Conservation (phyloP, 2,797 vertebrate species). For the Phataginus tetradactyla region DNA sequence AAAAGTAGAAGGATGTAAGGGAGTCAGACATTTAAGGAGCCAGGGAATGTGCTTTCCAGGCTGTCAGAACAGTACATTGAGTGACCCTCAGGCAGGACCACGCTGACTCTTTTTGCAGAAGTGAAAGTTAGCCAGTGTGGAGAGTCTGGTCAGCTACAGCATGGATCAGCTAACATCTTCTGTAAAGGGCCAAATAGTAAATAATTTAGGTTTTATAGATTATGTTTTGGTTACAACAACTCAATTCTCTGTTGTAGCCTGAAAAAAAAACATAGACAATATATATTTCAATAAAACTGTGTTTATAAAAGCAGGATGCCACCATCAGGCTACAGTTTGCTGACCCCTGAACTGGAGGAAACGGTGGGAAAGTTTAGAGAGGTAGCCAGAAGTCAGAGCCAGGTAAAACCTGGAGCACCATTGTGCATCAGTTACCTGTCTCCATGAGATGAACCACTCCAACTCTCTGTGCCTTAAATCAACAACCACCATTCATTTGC, state of each 20-base stretch:
- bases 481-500: neutral
- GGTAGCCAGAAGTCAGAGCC: neutral
- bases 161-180: neutral
- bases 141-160: neutral
- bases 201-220: neutral
- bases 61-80: neutral
- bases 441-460: neutral
- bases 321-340: neutral
- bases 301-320: neutral
- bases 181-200: neutral
- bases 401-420: neutral
- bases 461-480: neutral
- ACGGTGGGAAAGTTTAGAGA: neutral
- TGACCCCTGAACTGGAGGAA: neutral
- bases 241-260: neutral
- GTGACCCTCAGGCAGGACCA: neutral
- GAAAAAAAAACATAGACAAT: neutral
- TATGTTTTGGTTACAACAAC: neutral
- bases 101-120: neutral
- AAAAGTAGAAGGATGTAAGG: neutral
- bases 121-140: neutral
- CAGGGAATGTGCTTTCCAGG: neutral
- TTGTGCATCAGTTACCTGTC: neutral
- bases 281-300: neutral
- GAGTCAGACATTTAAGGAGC: neutral